A percentile compares a stretch with the other conserved stretches of the same genome.
phyloP scores from a whole-genome alignment of 1,140 invertebrate genomes.

The Nymphalis io region DNA sequence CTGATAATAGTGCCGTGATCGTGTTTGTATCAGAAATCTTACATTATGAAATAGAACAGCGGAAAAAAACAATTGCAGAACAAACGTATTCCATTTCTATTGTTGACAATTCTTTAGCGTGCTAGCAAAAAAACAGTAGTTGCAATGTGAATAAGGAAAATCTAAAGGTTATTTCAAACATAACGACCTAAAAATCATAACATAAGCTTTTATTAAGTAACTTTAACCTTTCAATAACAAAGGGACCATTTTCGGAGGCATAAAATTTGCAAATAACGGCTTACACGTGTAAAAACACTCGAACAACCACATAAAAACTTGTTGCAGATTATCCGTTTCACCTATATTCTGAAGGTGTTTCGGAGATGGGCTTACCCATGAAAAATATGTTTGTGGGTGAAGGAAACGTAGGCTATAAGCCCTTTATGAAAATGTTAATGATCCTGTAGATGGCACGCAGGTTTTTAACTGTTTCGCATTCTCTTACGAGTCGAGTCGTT shows the following conservation, averaged over 20 bases:
- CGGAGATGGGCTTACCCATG: slow-evolving; percentile 57
- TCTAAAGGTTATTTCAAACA: slow-evolving; percentile 4
- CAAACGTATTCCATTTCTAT: no score
- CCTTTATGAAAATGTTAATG: slow-evolving; percentile 76
- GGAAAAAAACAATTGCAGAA: no score
- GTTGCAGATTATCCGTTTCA: slow-evolving; percentile 48
- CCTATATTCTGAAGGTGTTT: slow-evolving; percentile 51
- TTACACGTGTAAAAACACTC: slow-evolving; percentile 44
- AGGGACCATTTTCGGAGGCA: slow-evolving; percentile 30
- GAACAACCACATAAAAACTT: slow-evolving; percentile 48
- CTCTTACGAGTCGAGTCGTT: slow-evolving; percentile 33
- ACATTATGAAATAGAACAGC: no score
- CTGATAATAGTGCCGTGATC: no score
- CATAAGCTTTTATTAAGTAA: slow-evolving; percentile 19
- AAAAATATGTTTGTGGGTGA: slow-evolving; percentile 66
- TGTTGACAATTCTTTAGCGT: no score
- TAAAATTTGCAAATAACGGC: slow-evolving; percentile 43
- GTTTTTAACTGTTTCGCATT: slow-evolving; percentile 54
- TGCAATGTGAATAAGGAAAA: not conserved
- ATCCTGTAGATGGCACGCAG: slow-evolving; percentile 52
- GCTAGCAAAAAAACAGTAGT: not conserved
- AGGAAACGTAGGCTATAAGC: slow-evolving; percentile 65
- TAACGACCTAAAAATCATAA: slow-evolving; percentile 18
- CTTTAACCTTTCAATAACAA: slow-evolving; percentile 33
- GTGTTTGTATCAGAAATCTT: no score